A percentile compares a stretch with the other conserved stretches of the same genome.
These are phyloP conservation scores for Porites divaricata DNA, from an alignment of 92 coral and sea anemone genomes.

Conservation along the genomic window DNA sequence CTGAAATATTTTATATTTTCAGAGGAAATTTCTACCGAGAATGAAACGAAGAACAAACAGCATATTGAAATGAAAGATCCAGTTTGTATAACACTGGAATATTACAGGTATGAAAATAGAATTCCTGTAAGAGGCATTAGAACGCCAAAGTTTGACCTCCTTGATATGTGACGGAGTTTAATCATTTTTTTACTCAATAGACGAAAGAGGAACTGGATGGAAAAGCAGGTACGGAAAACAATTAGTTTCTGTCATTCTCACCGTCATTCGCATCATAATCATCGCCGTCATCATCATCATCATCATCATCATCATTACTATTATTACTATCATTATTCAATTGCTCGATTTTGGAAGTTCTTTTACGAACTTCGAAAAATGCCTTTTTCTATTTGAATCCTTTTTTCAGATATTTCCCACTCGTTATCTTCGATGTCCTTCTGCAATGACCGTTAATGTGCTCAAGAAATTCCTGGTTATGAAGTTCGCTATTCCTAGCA, in stretches of 20 bases:
- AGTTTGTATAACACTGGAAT: slow-evolving; percentile 37
- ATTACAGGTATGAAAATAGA: slow-evolving; percentile 17
- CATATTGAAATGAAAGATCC: slow-evolving; percentile 32
- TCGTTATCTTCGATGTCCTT: slow-evolving; percentile 62
- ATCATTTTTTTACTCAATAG: background rate
- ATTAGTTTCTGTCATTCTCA: background rate
- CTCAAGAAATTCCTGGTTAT: slow-evolving; percentile 47
- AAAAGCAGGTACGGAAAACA: slow-evolving; percentile 18
- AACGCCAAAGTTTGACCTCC: too few relatives aligned
- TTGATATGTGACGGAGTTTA: background rate
- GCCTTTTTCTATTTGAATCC: background rate
- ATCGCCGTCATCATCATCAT: background rate
- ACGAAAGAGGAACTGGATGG: slow-evolving; percentile 46
- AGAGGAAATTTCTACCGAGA: slow-evolving; percentile 17
- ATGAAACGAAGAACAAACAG: background rate
- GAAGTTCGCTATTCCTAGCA: slow-evolving; percentile 55
- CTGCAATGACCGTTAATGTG: slow-evolving; percentile 53
- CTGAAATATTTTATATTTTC: background rate
- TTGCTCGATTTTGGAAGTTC: too few relatives aligned
- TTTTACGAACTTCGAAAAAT: background rate
- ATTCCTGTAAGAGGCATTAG: too few relatives aligned
- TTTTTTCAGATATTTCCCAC: slow-evolving; percentile 54
- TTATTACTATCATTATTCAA: too few relatives aligned
- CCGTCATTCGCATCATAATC: background rate
- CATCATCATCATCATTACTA: too few relatives aligned